Evolutionary conservation across 2,113 vertebrate species (phyloP).

Genomic region (Anhinga anhinga): DNA sequence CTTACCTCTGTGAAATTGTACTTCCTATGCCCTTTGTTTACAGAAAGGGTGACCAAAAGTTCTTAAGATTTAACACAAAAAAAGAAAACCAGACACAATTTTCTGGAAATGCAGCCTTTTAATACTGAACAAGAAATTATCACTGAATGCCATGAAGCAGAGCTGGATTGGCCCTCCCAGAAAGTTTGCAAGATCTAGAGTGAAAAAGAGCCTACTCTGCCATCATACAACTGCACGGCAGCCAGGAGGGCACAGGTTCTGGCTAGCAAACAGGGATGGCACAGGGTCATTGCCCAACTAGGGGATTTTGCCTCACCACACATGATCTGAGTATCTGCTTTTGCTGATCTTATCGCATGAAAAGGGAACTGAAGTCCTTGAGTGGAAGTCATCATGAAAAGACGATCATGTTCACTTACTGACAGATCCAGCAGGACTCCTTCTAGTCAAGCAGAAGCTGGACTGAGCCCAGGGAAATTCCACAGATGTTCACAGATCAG

Average conservation of each 20-base stretch:
- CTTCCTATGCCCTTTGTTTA: conserved; percentile 26
- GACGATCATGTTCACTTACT: rapidly evolving
- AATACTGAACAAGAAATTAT: not conserved
- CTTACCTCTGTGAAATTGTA: conserved; percentile 39
- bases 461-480: not conserved
- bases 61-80: not conserved
- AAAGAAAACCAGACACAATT: not conserved
- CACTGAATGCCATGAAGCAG: not conserved
- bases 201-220: not conserved
- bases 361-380: not conserved
- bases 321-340: not conserved
- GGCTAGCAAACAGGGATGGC: not conserved
- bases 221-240: rapidly evolving
- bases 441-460: not conserved
- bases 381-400: not conserved
- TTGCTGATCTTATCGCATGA: not conserved
- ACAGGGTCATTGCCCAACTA: not conserved
- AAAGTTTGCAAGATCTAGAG: not conserved
- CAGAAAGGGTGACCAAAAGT: not conserved
- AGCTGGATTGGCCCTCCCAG: not conserved
- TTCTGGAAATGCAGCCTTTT: conserved; percentile 18
- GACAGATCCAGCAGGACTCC: not conserved
- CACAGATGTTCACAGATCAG: not conserved
- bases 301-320: not conserved
- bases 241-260: not conserved